phyloP scores from a whole-genome alignment of 2,888 invertebrate species.

The Coenonympha glycerion region DNA sequence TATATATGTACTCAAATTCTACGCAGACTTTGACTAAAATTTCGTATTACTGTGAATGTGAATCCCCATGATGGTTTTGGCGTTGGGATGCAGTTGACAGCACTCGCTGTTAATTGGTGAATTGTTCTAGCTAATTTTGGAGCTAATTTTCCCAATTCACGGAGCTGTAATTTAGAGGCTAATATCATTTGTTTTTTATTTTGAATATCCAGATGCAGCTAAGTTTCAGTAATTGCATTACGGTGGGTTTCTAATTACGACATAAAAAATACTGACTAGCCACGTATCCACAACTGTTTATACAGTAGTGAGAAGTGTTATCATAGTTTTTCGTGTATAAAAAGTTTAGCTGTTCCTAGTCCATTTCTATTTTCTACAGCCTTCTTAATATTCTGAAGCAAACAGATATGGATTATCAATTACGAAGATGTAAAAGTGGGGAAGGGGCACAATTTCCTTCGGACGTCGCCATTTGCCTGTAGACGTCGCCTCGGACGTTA shows the following conservation, averaged over 20 bases:
- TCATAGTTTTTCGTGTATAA: too few species aligned
- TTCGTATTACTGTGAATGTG: too few species aligned
- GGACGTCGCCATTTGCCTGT: slow-evolving; percentile 23
- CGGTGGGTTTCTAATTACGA: too few species aligned
- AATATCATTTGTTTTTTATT: not conserved
- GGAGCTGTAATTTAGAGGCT: not conserved
- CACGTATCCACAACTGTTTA: too few species aligned
- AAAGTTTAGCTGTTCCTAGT: too few species aligned
- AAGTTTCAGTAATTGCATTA: too few species aligned
- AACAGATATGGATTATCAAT: slow-evolving; percentile 27
- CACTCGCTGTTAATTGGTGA: slow-evolving; percentile 12
- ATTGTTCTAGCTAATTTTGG: slow-evolving; percentile 10
- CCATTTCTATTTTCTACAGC: not conserved
- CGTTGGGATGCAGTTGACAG: slow-evolving; percentile 8
- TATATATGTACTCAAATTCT: too few species aligned
- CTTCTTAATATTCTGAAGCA: slow-evolving; percentile 4
- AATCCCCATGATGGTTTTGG: not conserved
- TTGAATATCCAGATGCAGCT: too few species aligned
- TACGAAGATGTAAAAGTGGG: slow-evolving; percentile 23
- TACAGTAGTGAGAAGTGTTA: too few species aligned
- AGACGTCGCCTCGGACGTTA: slow-evolving; percentile 1
- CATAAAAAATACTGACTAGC: too few species aligned
- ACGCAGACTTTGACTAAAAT: too few species aligned
- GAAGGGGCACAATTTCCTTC: slow-evolving; percentile 26
- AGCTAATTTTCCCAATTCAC: slow-evolving; percentile 12